Base-by-base conservation (phyloP, 2,888 invertebrate species). In the Drosophila atroscutellata region DNA sequence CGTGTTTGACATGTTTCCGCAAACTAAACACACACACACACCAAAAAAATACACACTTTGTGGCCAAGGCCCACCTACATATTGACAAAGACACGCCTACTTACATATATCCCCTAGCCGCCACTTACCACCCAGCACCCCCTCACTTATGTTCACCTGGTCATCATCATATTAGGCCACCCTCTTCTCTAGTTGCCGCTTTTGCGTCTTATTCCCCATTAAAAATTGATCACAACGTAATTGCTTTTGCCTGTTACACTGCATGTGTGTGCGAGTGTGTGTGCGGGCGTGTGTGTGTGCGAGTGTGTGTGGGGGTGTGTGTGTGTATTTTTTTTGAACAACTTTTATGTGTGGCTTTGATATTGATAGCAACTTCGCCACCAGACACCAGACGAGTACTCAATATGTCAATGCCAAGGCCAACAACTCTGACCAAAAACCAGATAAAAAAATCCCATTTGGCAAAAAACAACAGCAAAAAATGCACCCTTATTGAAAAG, bases 181-280 rank as follows among this genome's bases (percentile, higher is more conserved):
- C 58, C 36, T 54, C 13, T 37, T 24, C 8, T 18, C 7, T 42
- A 3, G 8, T 42, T 56, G 62, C 47, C 42, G 37, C 15, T 54
- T 51, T 60, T 60, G 55, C 45, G 49, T 66, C 63, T 39, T 51
- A 45, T 58, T 81, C 62, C 67, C 68, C 61, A 78, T 81, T 81
- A 70, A 78, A 81, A 80, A 80, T 78, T 75, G 65, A 82, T 88
- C 83, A 77, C 75, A 73, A 77, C 64, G 77, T 86, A 79, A 82
- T 78, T 82, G 80, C 64, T 69, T 67, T 71, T 68, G 36, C 20
- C 60, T 37, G 32, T n/a, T 64, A 37, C 11, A 36, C 50, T 49
- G 3, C 24, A 24, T n/a, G 15, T 26, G 11, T 37, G 7, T 20
- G 24, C 24, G 24, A 24, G 24, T 24, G 24, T 24, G 24, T 2